Conservation (phyloP, 2,113 vertebrate species). For the rat (Rattus norvegicus) region DNA sequence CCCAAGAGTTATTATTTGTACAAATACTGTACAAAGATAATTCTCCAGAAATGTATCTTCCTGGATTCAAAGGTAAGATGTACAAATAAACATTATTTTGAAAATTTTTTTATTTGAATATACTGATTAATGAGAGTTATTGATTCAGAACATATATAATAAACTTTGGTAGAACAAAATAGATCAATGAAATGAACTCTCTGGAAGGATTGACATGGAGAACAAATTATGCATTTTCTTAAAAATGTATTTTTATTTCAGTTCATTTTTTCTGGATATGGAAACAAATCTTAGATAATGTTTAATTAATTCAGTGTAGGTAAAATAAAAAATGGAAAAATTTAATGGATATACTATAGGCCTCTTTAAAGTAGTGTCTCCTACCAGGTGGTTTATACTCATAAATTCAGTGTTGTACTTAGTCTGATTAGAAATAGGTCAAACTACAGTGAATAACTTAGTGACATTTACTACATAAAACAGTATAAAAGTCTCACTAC, state of each 20-base stretch:
- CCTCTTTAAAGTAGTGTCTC: neutral
- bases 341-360: neutral
- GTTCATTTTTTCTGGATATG: conserved; percentile 5
- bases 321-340: neutral
- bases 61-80: neutral
- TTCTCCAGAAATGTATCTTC: neutral
- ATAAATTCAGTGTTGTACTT: neutral
- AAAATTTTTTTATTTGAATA: neutral
- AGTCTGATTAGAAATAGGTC: conserved; percentile 6
- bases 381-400: neutral
- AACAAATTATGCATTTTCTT: neutral
- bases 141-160: neutral
- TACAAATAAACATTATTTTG: neutral
- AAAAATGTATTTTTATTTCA: neutral
- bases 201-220: neutral
- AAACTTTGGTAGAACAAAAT: neutral
- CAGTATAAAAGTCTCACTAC: neutral
- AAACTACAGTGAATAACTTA: neutral
- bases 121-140: neutral
- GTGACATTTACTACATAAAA: neutral
- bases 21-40: neutral
- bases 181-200: neutral
- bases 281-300: neutral
- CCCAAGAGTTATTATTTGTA: neutral
- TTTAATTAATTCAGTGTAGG: neutral